A percentile compares a stretch with the other conserved stretches of the same genome.
These are phyloP conservation scores for Tapirus indicus DNA, from an alignment of 2,797 vertebrate genomes.

Conservation along the genomic window DNA sequence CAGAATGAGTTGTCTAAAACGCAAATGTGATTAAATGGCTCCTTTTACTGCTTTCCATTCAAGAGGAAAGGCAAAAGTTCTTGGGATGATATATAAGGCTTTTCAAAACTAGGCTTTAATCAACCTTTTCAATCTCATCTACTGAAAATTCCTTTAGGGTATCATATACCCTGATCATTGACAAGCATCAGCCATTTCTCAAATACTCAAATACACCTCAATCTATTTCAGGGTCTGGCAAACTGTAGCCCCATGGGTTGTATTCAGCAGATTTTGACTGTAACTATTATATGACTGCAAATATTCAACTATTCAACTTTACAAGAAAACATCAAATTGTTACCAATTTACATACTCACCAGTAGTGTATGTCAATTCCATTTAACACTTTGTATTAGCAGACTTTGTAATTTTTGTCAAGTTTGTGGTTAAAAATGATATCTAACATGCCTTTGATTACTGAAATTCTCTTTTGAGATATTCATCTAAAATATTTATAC, in stretches of 20 bases:
- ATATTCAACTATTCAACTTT: neutral
- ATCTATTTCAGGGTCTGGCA: neutral
- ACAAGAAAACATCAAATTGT: neutral
- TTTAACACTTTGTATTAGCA: neutral
- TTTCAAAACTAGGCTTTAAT: neutral
- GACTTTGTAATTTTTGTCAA: neutral
- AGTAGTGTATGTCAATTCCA: neutral
- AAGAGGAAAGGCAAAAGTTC: conserved; percentile 50
- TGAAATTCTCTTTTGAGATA: conserved; percentile 1
- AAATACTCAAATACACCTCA: neutral
- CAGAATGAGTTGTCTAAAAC: conserved; percentile 46
- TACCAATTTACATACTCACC: neutral
- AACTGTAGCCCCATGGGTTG: neutral
- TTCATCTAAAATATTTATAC: neutral
- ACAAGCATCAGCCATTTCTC: neutral
- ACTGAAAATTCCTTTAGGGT: neutral
- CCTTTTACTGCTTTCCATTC: conserved; percentile 10
- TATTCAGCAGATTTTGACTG: neutral
- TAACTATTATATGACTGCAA: neutral
- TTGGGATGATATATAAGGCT: neutral
- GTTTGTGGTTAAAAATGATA: neutral
- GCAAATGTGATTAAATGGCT: conserved; percentile 35
- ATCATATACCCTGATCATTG: neutral
- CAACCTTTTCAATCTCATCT: neutral
- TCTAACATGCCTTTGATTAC: neutral